Base-by-base conservation (phyloP, 2,888 invertebrate genomes). In the Apamea epomidion region DNA sequence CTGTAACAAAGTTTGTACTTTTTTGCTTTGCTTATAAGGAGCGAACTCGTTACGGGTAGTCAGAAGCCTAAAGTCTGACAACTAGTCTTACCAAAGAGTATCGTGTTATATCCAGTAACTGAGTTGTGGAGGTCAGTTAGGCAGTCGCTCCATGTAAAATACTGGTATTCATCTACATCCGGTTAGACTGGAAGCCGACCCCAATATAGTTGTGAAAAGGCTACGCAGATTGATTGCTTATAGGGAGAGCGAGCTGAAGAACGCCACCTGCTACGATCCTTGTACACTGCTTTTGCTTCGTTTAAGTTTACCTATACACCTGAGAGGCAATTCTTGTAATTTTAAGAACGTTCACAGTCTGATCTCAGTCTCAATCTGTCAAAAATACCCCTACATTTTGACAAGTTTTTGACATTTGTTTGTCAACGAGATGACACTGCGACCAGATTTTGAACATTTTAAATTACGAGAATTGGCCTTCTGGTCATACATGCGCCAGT, bases 1-100 rank as follows among this genome's bases (percentile, higher is more conserved):
- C 86, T 86, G 74, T 29, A 87, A 85, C 62, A 74, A 70, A 70
- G 29, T 62, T 83, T 69, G 2, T 60, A 12, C 6, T 67, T 76
- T n/a, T 75, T 64, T 25, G 18, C 45, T 73, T n/a, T 45, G 5
- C 25, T 45, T 74, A 8, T 3, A 58, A 1, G 25, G 25, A 8
- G 32, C 10, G 10, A 64, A 4, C 64, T 32, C 10, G 29, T 32
- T 21, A 64, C 4, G 64, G 10, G 32, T 32, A 64, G 64, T 32
- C 8, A 4, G 32, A 32, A 29, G 29, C 18, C 32, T 32, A 32
- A 3, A 32, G 4, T 32, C 29, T 65, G 64, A 37, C 14, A 37
- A 37, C 25, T 6, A 37, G 6, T 37, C 6, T 37, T 6, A 37
- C 5, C 21, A 37, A 65, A 4, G 65, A 5, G 21, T 65, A 5